phyloP scores from a whole-genome alignment of 2,888 invertebrate genomes.

The Drosophila neotestacea region DNA sequence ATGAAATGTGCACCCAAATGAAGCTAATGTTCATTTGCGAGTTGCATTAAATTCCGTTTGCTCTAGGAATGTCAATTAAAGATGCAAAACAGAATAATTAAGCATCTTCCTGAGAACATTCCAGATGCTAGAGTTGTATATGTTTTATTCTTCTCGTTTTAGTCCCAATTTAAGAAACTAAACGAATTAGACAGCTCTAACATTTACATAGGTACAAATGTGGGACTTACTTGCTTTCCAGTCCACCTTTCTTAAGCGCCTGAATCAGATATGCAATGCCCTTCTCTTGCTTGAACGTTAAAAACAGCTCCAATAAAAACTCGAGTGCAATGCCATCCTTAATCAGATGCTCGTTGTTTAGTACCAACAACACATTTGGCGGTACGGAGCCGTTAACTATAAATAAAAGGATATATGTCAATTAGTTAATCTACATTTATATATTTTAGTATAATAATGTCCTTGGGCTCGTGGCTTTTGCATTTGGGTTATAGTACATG shows the following conservation, averaged over 20 bases:
- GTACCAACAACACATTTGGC: constrained; percentile 93
- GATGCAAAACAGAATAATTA: constrained; percentile 66
- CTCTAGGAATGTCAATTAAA: constrained; percentile 84
- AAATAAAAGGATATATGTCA: constrained; percentile 3
- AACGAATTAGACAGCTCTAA: not conserved
- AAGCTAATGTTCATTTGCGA: constrained; percentile 73
- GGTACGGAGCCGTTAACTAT: constrained; percentile 94
- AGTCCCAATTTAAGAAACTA: not conserved
- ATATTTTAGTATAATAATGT: constrained; percentile 58
- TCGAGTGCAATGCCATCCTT: constrained; percentile 97
- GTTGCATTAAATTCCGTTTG: constrained; percentile 71
- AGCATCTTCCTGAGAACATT: constrained; percentile 76
- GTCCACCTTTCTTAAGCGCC: constrained; percentile 94
- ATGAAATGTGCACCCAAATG: constrained; percentile 79
- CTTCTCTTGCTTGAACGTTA: constrained; percentile 95
- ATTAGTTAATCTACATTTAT: not conserved
- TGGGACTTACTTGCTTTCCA: constrained; percentile 88
- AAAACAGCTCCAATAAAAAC: constrained; percentile 96
- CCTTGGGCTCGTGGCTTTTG: constrained; percentile 83
- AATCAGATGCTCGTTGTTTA: constrained; percentile 96
- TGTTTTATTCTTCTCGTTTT: not conserved
- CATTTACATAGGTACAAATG: not conserved
- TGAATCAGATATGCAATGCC: constrained; percentile 94
- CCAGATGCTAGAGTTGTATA: constrained; percentile 24
- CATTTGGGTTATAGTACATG: constrained; percentile 57